Base-by-base conservation (phyloP, 2,797 vertebrate species). In the Columba guinea region DNA sequence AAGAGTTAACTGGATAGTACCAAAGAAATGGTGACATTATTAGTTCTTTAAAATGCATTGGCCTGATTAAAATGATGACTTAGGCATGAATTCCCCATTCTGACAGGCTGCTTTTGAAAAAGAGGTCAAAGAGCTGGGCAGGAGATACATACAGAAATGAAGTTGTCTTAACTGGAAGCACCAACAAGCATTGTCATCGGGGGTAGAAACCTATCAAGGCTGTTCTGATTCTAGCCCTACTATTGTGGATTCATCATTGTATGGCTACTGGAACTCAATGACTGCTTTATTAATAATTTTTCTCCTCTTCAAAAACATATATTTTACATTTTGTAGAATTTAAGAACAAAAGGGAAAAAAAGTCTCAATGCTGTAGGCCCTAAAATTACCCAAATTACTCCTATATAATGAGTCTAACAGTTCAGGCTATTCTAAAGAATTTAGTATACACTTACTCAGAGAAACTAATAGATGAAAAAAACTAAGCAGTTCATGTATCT, bases 1-100 rank as follows among this genome's bases (percentile, higher is more conserved):
- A 90, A 73, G 32, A 41, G 8, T 52, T 82, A 84, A 15, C 17
- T 89, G 46, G 92, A 83, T 21, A 78, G 19, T 48, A 76, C 11
- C 20, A 76, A 35, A 81, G 16, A 88, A 93, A 77, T 34, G 32
- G 34, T 55, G 44, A 63, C 27, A 35, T 71, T 89, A 64, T 77
- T 92, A 82, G 89, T 93, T 79, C 30, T 39, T 90, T 90, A 44
- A 34, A 77, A 82, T 46, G 64, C 55, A 69, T 60, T 91, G 85
- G n/a, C 11, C 26, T 86, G 64, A 85, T 93, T 84, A 95, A 90
- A 94, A 63, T 49, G 53, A 70, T 58, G 59, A 58, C 10, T 93
- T 69, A 19, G 35, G 24, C 19, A 35, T 39, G 52, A 94, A 69
- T 76, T 79, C 39, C 92, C 62, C 39, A 78, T 74, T 13, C 60